Conservation (phyloP, 2,797 vertebrate genomes). For the Erethizon dorsatum region DNA sequence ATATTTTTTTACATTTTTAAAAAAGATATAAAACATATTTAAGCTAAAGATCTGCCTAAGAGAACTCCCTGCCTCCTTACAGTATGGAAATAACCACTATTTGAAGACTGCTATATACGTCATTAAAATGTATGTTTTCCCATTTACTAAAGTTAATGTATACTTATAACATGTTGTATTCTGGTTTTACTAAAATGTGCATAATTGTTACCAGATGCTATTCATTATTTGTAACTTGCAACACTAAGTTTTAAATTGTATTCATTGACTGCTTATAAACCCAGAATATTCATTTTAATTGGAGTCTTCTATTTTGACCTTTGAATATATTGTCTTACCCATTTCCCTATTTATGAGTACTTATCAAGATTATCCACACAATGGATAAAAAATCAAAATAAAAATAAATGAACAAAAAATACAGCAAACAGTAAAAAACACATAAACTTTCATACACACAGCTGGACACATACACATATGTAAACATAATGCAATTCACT, state of each 20-base stretch:
- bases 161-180: background rate
- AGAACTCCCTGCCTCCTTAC: background rate
- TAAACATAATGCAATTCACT: background rate
- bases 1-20: background rate
- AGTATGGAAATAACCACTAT: background rate
- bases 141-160: background rate
- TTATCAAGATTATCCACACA: background rate
- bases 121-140: background rate
- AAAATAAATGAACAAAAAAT: background rate
- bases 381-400: background rate
- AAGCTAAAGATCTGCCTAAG: background rate
- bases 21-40: background rate
- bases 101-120: background rate
- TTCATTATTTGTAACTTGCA: background rate
- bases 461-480: background rate
- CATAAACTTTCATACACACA: background rate
- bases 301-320: background rate
- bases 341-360: background rate
- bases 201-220: background rate
- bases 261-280: background rate
- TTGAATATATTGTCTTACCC: background rate
- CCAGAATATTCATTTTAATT: background rate
- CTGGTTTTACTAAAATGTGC: background rate
- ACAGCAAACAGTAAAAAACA: background rate
- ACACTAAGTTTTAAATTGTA: slow-evolving; percentile 2